These are phyloP conservation scores for Crotalus helleri DNA, from an alignment of 2,113 vertebrate species.

Conservation along the genomic window DNA sequence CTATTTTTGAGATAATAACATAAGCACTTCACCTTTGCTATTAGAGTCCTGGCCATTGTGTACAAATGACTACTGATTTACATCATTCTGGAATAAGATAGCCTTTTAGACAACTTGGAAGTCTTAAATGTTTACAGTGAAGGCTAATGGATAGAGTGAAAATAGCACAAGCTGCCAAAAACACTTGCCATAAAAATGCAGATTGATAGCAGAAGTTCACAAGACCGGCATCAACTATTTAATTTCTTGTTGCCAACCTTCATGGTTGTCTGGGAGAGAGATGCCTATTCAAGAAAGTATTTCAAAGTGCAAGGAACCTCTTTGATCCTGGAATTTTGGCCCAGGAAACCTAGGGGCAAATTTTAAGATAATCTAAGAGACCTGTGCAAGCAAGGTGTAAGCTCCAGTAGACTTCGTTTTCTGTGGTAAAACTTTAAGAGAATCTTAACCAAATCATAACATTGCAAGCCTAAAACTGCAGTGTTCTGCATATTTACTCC, in stretches of 20 bases:
- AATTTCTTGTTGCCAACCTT: background rate
- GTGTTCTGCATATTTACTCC: background rate
- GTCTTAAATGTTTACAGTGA: background rate
- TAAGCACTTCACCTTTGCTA: background rate
- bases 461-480: background rate
- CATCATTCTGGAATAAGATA: background rate
- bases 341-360: background rate
- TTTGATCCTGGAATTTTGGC: background rate
- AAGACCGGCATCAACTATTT: background rate
- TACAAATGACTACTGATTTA: background rate
- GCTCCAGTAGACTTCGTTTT: background rate
- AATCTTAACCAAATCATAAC: background rate
- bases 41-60: background rate
- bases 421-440: background rate
- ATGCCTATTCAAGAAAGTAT: background rate
- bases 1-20: background rate
- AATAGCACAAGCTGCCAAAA: background rate
- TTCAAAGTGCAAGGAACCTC: background rate
- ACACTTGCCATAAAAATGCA: background rate
- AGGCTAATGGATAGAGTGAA: background rate
- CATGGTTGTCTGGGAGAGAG: background rate
- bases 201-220: background rate
- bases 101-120: background rate
- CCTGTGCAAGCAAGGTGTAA: background rate
- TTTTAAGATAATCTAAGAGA: background rate